A percentile compares a stretch with the other conserved stretches of the same genome.
phyloP scores from a whole-genome alignment of 2,113 vertebrate genomes.

The Thunnus thynnus region DNA sequence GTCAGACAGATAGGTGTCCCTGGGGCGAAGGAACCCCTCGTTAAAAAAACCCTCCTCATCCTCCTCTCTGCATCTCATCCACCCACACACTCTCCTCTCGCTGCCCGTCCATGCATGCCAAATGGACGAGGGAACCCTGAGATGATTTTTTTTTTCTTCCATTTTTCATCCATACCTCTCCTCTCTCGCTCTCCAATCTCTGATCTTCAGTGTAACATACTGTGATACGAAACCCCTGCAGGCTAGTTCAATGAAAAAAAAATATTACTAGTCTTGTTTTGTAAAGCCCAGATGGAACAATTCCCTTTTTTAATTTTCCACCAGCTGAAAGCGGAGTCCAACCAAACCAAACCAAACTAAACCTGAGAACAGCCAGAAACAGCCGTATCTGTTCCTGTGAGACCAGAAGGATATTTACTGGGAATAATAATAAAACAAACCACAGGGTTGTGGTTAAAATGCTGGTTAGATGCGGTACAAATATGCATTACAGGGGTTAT shows the following conservation, averaged over 20 bases:
- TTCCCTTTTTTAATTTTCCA: background rate
- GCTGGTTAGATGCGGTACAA: background rate
- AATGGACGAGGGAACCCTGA: slow-evolving; percentile 37
- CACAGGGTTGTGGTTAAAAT: background rate
- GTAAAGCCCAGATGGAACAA: slow-evolving; percentile 13
- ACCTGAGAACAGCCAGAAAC: background rate
- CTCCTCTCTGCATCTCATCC: slow-evolving; percentile 46
- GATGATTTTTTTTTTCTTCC: background rate
- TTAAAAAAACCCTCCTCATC: slow-evolving; percentile 47
- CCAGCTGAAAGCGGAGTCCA: background rate
- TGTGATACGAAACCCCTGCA: background rate
- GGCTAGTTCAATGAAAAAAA: background rate
- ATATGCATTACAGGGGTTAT: too few species aligned
- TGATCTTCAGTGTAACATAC: background rate
- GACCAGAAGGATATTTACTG: background rate
- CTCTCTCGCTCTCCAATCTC: slow-evolving; percentile 3
- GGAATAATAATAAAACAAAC: background rate
- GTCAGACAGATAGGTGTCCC: slow-evolving; percentile 43
- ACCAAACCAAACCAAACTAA: slow-evolving; percentile 3
- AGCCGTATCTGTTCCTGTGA: background rate
- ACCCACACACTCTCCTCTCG: slow-evolving; percentile 42
- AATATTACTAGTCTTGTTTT: background rate
- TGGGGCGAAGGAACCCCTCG: slow-evolving; percentile 32
- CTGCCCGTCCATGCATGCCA: slow-evolving; percentile 23
- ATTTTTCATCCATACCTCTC: slow-evolving; percentile 2